These are phyloP conservation scores for Eubucco bourcierii DNA, from an alignment of 2,113 vertebrate genomes.

Conservation along the genomic window DNA sequence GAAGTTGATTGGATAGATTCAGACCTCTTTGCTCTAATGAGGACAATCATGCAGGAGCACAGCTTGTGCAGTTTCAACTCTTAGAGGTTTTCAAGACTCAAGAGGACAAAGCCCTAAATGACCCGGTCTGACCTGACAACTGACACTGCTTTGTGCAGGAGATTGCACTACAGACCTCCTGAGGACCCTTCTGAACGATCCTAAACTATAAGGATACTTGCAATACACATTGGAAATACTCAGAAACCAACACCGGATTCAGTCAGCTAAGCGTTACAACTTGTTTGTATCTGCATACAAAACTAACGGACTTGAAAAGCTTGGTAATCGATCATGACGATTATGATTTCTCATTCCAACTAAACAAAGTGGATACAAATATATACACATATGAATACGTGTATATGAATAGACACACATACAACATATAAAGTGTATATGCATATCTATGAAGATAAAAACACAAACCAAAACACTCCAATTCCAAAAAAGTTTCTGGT, in stretches of 20 bases:
- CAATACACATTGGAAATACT: background rate
- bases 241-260: background rate
- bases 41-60: background rate
- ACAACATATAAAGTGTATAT: background rate
- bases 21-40: background rate
- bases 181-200: background rate
- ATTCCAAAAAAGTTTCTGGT: background rate
- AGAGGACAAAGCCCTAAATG: background rate
- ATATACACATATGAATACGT: no score
- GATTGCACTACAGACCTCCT: background rate
- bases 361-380: background rate
- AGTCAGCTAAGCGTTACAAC: background rate
- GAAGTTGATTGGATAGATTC: background rate
- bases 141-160: background rate
- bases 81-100: background rate
- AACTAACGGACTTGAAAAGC: background rate
- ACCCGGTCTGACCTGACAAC: constrained; percentile 3
- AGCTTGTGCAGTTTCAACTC: background rate
- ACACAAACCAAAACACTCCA: background rate
- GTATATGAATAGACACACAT: no score
- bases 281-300: background rate
- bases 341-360: constrained; percentile 18
- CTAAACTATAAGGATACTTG: background rate
- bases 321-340: background rate
- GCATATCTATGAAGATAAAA: background rate